Percentiles rank a stretch among this genome's conserved stretches.
Conservation (phyloP, 2,113 vertebrate genomes). For the Fregetta grallaria region DNA sequence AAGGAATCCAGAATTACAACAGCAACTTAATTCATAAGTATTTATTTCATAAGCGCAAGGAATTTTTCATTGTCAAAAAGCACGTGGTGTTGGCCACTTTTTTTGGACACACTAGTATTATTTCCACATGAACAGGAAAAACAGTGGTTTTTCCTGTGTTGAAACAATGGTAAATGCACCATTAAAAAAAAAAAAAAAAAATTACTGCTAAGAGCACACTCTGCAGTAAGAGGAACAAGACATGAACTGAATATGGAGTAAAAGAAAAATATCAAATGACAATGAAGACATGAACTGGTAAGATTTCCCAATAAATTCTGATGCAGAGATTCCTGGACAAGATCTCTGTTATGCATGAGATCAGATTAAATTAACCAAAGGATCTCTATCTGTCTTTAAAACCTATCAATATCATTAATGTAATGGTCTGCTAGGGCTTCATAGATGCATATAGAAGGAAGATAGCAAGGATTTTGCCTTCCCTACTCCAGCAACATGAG, state of each 20-base stretch:
- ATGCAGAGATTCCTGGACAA: neutral
- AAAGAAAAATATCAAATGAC: neutral
- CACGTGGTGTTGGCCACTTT: neutral
- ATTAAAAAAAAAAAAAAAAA: neutral
- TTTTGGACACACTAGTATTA: neutral
- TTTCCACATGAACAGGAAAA: neutral
- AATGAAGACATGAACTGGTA: neutral
- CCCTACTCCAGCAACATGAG: neutral
- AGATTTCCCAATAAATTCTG: neutral
- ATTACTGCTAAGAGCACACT: neutral
- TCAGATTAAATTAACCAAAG: neutral
- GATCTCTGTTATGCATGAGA: neutral
- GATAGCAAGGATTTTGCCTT: neutral
- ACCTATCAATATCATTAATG: neutral
- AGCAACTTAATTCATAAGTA: neutral
- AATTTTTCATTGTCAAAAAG: neutral
- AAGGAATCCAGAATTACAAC: neutral
- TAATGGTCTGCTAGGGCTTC: neutral
- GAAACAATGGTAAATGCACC: neutral
- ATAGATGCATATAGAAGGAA: neutral
- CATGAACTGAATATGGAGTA: neutral
- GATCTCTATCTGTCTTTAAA: neutral
- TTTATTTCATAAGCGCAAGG: neutral
- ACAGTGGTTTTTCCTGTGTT: fast-evolving
- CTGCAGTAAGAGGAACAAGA: neutral